Evolutionary conservation across 1,140 invertebrate genomes (phyloP).

Genomic region (Yoshiicerus persimilis): DNA sequence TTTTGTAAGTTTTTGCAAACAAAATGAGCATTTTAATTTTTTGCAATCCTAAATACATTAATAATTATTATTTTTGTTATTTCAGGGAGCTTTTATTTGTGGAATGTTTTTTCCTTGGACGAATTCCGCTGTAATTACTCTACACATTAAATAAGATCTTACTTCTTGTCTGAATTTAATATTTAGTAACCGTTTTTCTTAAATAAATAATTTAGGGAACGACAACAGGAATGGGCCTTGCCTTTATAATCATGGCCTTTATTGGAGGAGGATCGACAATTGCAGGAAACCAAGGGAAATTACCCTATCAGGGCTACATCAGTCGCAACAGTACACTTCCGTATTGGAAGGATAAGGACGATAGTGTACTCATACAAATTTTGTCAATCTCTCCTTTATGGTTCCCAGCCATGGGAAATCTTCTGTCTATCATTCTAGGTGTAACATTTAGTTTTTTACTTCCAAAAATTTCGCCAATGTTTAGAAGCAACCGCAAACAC

Average conservation of each 20-base stretch:
- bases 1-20: conserved; percentile 59
- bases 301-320: conserved; percentile 20
- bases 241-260: conserved; percentile 57
- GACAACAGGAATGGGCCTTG: conserved; percentile 63
- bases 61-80: background rate
- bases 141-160: background rate
- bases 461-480: background rate
- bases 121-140: conserved; percentile 57
- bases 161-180: background rate
- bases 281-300: background rate
- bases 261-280: conserved; percentile 40
- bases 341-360: conserved; percentile 35
- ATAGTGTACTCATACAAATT: conserved; percentile 24
- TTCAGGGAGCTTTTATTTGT: conserved; percentile 64
- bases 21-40: too few relatives aligned
- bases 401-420: conserved; percentile 71
- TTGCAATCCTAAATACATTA: background rate
- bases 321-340: background rate
- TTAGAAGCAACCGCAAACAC: background rate
- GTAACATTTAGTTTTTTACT: conserved; percentile 58
- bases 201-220: conserved; percentile 61
- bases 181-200: background rate
- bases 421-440: conserved; percentile 67
- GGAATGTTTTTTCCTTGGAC: conserved; percentile 69
- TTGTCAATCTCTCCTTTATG: conserved; percentile 61